Evolutionary conservation across 1,140 invertebrate species (phyloP).

Genomic region (Aphis gossypii): DNA sequence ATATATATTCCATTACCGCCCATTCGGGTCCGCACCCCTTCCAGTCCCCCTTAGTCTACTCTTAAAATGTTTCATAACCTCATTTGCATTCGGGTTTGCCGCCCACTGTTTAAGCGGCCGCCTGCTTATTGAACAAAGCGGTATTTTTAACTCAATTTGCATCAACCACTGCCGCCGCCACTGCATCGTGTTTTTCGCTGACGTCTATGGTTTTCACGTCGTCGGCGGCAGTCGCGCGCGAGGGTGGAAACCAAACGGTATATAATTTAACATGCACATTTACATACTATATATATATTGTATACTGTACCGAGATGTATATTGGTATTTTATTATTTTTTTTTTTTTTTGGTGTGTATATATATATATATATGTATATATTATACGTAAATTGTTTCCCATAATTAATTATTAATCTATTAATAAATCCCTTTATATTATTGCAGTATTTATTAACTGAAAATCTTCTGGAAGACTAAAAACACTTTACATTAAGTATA

Average conservation of each 20-base stretch:
- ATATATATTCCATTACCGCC: constrained; percentile 11
- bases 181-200: constrained; percentile 29
- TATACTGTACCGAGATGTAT: neutral
- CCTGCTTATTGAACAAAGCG: constrained; percentile 36
- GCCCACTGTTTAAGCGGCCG: constrained; percentile 49
- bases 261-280: neutral
- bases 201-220: neutral
- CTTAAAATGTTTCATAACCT: constrained; percentile 55
- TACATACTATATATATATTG: neutral
- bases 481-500: no score
- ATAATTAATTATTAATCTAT: neutral
- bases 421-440: neutral
- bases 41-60: neutral
- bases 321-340: neutral
- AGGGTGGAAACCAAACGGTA: neutral
- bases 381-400: neutral
- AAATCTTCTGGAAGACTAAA: no score
- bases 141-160: constrained; percentile 52
- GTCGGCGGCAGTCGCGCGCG: neutral
- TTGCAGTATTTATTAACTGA: no score
- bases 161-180: neutral
- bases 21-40: neutral
- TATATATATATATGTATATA: neutral
- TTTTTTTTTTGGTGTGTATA: neutral
- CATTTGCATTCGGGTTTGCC: constrained; percentile 49